phyloP scores from a whole-genome alignment of 2,797 vertebrate species.

The Erithacus rubecula region DNA sequence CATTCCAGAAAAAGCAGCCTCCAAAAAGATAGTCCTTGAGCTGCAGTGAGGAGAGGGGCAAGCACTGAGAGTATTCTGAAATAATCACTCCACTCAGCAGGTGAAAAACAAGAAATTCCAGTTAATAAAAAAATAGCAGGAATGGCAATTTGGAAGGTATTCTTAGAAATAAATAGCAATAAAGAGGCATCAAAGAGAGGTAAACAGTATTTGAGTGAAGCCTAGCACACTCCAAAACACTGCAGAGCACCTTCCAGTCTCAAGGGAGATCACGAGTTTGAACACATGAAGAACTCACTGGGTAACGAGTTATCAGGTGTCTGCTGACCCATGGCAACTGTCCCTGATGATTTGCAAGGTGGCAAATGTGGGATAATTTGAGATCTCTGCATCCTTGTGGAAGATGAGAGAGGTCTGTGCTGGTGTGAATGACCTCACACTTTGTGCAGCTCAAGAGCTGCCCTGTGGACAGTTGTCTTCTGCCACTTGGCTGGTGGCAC shows the following conservation, averaged over 20 bases:
- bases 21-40: background rate
- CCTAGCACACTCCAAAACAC: background rate
- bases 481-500: background rate
- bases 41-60: background rate
- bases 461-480: background rate
- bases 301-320: background rate
- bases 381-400: background rate
- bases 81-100: background rate
- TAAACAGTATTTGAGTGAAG: background rate
- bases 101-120: background rate
- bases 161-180: background rate
- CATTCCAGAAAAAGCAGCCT: background rate
- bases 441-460: background rate
- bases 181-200: background rate
- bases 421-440: background rate
- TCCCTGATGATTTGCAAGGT: background rate
- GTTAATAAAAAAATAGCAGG: background rate
- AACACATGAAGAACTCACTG: background rate
- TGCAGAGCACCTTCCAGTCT: background rate
- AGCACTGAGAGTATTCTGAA: background rate
- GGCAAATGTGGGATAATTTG: background rate
- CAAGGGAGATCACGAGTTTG: background rate
- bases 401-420: background rate
- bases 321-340: conserved; percentile 14
- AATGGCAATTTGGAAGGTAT: background rate